Base-by-base conservation (phyloP, 2,113 vertebrate genomes). In the Promerops cafer region DNA sequence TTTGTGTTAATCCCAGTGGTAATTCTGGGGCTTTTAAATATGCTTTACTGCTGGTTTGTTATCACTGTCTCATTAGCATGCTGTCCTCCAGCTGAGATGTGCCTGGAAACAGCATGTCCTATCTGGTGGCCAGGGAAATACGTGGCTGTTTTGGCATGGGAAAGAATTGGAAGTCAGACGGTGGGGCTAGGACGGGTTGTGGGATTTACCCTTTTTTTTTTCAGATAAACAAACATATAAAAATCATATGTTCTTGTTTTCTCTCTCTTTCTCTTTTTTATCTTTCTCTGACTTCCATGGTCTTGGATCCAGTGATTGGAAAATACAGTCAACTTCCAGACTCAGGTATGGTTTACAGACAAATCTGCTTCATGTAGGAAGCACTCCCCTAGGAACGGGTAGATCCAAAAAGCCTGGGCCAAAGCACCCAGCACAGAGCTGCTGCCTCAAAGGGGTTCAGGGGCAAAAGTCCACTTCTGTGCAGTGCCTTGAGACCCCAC, bases 291-390 rank as follows among this genome's bases (percentile, higher is more conserved):
- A 90, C 33, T 90, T 75, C 74, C 22, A 8, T 53, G 96, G 35
- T 64, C 56, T 24, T n/a, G 93, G 59, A 96, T 92, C 66, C 97
- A 99, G 99, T 99, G 96, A 99, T 99, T 9, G 99, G 99, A 80
- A 99, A 99, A 91, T 99, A 99, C 97, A 99, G 98, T 98, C 98
- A 99, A 69, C 99, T 98, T 77, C 98, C 99, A 90, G 99, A 99
- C 95, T 98, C 98, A 98, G 99, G 99, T 99, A 98, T 37, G 77
- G 16, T 76, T 75, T 83, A 30, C 54, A 57, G 35, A 60, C 1
- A 2, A 21, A 23, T 18, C 61, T 45, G 26, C 11, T 1, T 44
- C 13, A 0, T 5, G 20, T 21, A 14, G 18, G 60, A 45, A 53
- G 24, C 12, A 2, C 7, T 70, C 7, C 26, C 11, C 3, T 0